Base-by-base conservation (phyloP, 2,797 vertebrate species). In the Sebastes oblongus region DNA sequence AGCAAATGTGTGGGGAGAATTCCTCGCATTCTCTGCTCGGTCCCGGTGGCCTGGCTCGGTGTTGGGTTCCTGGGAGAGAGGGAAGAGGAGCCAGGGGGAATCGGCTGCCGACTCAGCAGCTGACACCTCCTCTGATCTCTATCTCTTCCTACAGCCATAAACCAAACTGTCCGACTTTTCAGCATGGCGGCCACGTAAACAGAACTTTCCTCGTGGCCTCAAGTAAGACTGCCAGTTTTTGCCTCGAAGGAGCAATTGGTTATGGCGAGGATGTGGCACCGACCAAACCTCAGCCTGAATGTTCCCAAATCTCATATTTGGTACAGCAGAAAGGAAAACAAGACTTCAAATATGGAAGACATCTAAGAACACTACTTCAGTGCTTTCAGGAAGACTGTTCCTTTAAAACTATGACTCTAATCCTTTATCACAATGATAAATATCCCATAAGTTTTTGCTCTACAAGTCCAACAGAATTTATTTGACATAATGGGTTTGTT, bases 101-200 rank as follows among this genome's bases (percentile, higher is more conserved):
- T 89, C 84, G 87, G 89, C 83, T 89, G 93, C 89, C 85, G 91
- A 93, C 88, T 94, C 93, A 93, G 93, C 93, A 94, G 89, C 92
- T 94, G 92, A 94, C 93, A 93, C 93, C 92, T 93, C 88, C 89
- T 92, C 88, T 94, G 93, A 94, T 95, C 91, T 94, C 88, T 89
- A 89, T 91, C 90, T 89, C 90, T 89, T 93, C 92, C 90, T 91
- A 55, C 90, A 80, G 86, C 87, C 91, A 88, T 93, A 90, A 94
- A 92, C 81, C 92, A 92, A 93, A 91, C 85, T 87, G 84, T 89
- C 84, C 80, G 85, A 86, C 84, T 92, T 90, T 90, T 88, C 76
- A 91, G 82, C 85, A 83, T 83, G 78, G 88, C 59, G 34, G 85
- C 86, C 88, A 83, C 68, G 81, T 91, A 93, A 92, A 90, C 89